Evolutionary conservation across 2,888 invertebrate genomes (phyloP), one percentile per base, ranked within the genome.

Genomic region (Dilophus febrilis): DNA sequence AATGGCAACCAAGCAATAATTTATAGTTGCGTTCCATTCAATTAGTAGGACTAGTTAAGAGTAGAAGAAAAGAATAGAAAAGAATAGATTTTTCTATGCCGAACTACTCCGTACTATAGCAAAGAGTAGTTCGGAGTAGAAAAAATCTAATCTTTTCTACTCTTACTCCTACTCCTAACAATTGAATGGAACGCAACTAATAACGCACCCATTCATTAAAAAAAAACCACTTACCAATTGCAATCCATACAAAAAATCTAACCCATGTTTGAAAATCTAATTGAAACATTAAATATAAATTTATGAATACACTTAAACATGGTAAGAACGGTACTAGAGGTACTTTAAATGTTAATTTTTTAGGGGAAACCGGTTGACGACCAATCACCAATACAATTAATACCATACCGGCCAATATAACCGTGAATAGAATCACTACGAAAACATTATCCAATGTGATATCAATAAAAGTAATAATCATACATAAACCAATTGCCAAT

Each of bases 271-370:
- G 71, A 37, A 68, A 51, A 56, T 87, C 84, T 45, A 94, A 65
- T 64, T 88, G 84, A 51, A 86, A 71, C 91, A 92, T 92, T 40
- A 94, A 67, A 61, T 88, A 90, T 38, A 88, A 64, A 64, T 94
- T 94, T 53, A 86, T 77, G 46, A 87, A 72, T 33, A 88, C 76
- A 59, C 88, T 88, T 6, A 86, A 54, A 51, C 78, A 79, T 3
- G 92, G 91, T 45, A 92, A 66, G 34, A 83, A 57, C 0, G 92
- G 92, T 10, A 92, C 85, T 38, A 81, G 62, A 0, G 91, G 91
- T 19, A 90, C 85, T 64, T 75, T 79, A 53, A 86, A 86, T 3
- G 79, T 69, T 35, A 86, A 62, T 42, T 77, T 60, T 2, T 64
- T 53, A 4, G 64, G 52, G 12, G 74, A 71, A 35, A 67, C 59